Base-by-base conservation (phyloP, 1,140 invertebrate genomes). In the Latrodectus geometricus region DNA sequence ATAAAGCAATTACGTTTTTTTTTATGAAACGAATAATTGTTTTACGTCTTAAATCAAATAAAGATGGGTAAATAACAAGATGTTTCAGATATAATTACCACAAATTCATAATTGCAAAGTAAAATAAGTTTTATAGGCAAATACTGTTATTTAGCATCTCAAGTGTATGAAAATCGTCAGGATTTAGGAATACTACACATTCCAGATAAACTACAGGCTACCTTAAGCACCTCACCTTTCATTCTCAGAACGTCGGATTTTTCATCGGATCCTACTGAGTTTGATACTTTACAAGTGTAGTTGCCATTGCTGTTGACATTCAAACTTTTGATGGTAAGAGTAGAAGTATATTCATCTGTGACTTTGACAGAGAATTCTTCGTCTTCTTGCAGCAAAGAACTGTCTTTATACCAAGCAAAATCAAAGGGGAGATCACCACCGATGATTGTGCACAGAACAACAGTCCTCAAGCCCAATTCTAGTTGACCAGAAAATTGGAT, bases 391-490 rank as follows among this genome's bases (percentile, higher is more conserved):
- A 65, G n/a, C 7, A 15, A 14, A 15, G n/a, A n/a, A 7, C 61
- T n/a, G n/a, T 7, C 61, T 65, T 65, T 65, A 15, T 15, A 15
- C 61, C 61, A 65, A 14, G 2, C 3, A 65, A 65, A 65, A 7
- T 3, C 7, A 65, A 65, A 65, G 1, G 61, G 61, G n/a, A 7
- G 61, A n/a, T 65, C 61, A 2, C 61, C 88, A 52, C 72, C 78
- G n/a, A 79, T 77, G 11, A 89, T 77, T 14, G 87, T 23, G 54
- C 88, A 89, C 48, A 93, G 93, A 56, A 95, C 90, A 89, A 93
- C 92, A 61, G 92, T 92, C 86, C 92, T 92, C 84, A 92, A 95
- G 66, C 95, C 95, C 89, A 94, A 93, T 73, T 94, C 93, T 79
- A 95, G 94, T 35, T 94, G 93, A 9, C 68, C 20, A 17, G 88